These are phyloP conservation scores for Tachina fera DNA, from an alignment of 2,888 invertebrate genomes.

Conservation along the genomic window DNA sequence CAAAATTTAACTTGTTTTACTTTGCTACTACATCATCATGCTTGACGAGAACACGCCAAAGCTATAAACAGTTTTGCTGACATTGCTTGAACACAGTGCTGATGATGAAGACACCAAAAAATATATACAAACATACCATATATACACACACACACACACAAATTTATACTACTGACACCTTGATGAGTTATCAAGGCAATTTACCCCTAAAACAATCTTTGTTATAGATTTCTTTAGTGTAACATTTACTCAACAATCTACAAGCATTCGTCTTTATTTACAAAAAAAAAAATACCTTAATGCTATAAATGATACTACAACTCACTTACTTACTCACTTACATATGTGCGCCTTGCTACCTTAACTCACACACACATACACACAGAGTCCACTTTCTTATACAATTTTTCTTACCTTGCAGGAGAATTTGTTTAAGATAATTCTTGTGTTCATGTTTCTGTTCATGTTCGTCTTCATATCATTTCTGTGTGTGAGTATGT, in stretches of 20 bases:
- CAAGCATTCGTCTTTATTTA: slow-evolving; percentile 46
- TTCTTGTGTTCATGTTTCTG: slow-evolving; percentile 44
- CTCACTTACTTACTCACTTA: background rate
- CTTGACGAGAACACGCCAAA: slow-evolving; percentile 57
- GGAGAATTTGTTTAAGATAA: slow-evolving; percentile 28
- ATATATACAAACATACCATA: background rate
- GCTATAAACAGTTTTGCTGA: slow-evolving; percentile 66
- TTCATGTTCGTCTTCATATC: background rate
- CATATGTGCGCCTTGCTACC: background rate
- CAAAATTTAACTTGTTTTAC: slow-evolving; percentile 35
- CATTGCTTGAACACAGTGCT: slow-evolving; percentile 41
- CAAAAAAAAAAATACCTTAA: slow-evolving; percentile 33
- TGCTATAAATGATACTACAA: slow-evolving; percentile 42
- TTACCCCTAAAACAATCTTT: slow-evolving; percentile 65
- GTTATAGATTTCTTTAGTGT: slow-evolving; percentile 52
- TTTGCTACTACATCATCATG: slow-evolving; percentile 36
- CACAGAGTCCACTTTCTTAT: background rate
- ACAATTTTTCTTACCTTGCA: slow-evolving; percentile 54
- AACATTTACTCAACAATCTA: slow-evolving; percentile 52
- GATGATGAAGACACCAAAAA: slow-evolving; percentile 44
- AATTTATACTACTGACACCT: slow-evolving; percentile 52
- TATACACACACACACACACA: background rate
- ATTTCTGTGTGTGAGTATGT: slow-evolving; percentile 30
- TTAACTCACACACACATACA: slow-evolving; percentile 1
- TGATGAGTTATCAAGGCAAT: slow-evolving; percentile 67